A percentile compares a stretch with the other conserved stretches of the same genome.
Conservation (phyloP, 2,113 vertebrate species). For the Hiodon alosoides region DNA sequence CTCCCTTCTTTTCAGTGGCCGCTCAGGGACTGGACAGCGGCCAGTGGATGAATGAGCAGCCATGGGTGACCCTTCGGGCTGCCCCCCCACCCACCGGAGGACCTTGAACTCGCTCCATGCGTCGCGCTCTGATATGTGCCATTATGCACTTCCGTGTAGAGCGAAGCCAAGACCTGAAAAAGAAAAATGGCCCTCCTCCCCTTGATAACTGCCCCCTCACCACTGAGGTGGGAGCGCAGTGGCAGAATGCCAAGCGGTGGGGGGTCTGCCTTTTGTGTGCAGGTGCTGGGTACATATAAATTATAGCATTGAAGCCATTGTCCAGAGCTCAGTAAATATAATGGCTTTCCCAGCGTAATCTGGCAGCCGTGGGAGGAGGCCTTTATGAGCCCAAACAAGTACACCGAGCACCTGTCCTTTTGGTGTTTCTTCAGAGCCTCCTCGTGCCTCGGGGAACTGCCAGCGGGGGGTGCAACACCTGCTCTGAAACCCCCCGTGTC, state of each 20-base stretch:
- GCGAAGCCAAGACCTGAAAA: slow-evolving; percentile 5
- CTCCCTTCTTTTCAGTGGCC: neutral
- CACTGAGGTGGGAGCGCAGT: neutral
- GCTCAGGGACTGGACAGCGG: neutral
- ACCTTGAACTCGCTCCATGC: too few species aligned
- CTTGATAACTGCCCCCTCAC: neutral
- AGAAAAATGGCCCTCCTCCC: neutral
- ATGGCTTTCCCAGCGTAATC: slow-evolving; percentile 26
- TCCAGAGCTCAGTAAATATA: slow-evolving; percentile 20
- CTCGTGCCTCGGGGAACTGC: neutral
- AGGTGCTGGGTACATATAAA: slow-evolving; percentile 26
- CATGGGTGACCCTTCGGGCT: neutral
- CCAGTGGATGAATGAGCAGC: neutral
- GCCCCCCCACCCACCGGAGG: neutral
- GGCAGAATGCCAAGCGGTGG: slow-evolving; percentile 2
- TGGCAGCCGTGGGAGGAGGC: neutral
- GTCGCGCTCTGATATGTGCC: neutral
- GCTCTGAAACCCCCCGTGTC: slow-evolving; percentile 9
- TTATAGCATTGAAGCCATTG: slow-evolving; percentile 28
- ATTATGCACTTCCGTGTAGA: neutral
- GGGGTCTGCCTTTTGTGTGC: neutral
- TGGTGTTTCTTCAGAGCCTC: slow-evolving; percentile 24
- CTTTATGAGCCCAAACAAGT: slow-evolving; percentile 17
- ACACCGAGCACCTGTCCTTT: slow-evolving; percentile 22
- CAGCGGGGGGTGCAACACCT: slow-evolving; percentile 23